Evolutionary conservation across 35 echinoderm and acorn worm species (phyloP), one percentile per base, ranked within the genome.

Genomic region (Heliocidaris tuberculata): DNA sequence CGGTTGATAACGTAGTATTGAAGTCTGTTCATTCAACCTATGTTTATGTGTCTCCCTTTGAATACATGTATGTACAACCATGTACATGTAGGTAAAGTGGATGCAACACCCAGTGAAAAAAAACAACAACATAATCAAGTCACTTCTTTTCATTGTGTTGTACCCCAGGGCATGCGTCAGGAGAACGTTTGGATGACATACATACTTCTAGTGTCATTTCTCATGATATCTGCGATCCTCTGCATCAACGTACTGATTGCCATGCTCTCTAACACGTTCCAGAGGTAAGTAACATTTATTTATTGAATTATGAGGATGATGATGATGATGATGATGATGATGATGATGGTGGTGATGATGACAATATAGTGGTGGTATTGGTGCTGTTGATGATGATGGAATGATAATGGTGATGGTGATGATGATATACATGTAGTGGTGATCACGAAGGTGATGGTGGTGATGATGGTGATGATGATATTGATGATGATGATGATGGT

Each of bases 241-340:
- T 97, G 98, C 85, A 95, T 99, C 89, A 99, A 99, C 54, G 94
- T 99, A 6, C 94, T 99, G 27, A 99, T 99, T 92, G 98, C 98
- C 31, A 48, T 99, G 94, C 71, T 99, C 49, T 99, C 98, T 30
- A 95, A 99, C 94, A 97, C 98, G 50, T 99, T 99, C 86, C 98
- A 99, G 90, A 99, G 98, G 98, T 99, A 50, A 95, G 96, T 86
- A 48, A 48, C 17, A 86, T 16, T 29, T 42, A 0, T 0, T 27
- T 70, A 17, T 42, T 42, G 35, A 42, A 42, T 42, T 0, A 42
- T 70, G 17, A 21, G 13, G 17, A 27, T 24, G 16, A 70, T 70
- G 2, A 70, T 0, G 16, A 70, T 70, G 60, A 70, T 70, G 3
- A 27, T 8, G 60, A 70, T 15, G 19, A 16, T 9, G 5, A 21